phyloP scores from a whole-genome alignment of 37 sponge, comb jelly and placozoan species.

The Amphimedon queenslandica region DNA sequence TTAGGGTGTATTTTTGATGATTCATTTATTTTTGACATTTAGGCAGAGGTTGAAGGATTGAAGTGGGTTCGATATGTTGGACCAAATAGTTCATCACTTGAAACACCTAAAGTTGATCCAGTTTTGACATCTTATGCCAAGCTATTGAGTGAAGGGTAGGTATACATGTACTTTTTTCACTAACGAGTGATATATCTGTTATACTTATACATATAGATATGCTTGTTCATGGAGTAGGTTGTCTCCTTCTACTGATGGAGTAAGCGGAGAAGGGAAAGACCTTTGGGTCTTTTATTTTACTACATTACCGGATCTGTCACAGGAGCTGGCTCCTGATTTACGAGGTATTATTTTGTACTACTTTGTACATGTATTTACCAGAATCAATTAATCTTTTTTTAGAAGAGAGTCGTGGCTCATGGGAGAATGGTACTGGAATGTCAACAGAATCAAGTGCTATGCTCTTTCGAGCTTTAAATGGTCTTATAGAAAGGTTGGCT shows the following conservation, averaged over 20 bases:
- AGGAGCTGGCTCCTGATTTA: conserved; percentile 35
- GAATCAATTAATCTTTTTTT: no score
- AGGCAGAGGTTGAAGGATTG: conserved; percentile 71
- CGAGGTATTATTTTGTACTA: conserved; percentile 28
- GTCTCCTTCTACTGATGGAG: conserved; percentile 31
- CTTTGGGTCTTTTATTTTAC: conserved; percentile 78
- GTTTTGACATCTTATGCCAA: conserved; percentile 66
- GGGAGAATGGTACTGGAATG: conserved; percentile 73
- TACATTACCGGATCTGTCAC: conserved; percentile 45
- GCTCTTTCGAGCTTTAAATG: conserved; percentile 66
- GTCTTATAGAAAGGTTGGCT: conserved; percentile 68
- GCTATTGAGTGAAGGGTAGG: conserved; percentile 59
- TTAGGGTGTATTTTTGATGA: no score
- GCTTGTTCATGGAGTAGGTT: conserved; percentile 62
- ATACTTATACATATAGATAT: conserved; percentile 22
- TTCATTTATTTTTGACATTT: no score
- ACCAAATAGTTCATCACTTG: conserved; percentile 39
- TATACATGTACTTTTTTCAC: not conserved
- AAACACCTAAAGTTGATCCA: conserved; percentile 60
- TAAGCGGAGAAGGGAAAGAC: conserved; percentile 65
- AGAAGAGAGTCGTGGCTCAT: conserved; percentile 57
- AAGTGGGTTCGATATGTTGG: conserved; percentile 62
- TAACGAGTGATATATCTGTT: not conserved
- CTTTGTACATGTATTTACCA: not conserved
- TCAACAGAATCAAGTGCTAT: conserved; percentile 55